phyloP scores from a whole-genome alignment of 35 echinoderm and acorn worm genomes.

The Acanthaster planci region DNA sequence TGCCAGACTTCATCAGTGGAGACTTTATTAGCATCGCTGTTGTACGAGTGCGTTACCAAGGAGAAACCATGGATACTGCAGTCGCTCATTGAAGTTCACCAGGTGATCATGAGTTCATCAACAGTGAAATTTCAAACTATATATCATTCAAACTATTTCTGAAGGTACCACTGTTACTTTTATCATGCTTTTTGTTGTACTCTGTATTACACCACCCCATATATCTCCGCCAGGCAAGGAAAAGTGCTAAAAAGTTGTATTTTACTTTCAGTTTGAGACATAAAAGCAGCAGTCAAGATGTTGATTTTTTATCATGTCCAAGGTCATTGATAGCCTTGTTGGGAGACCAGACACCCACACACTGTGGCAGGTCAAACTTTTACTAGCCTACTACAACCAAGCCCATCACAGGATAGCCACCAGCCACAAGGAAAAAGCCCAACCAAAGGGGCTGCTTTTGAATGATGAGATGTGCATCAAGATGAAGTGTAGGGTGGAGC shows the following conservation, averaged over 20 bases:
- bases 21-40: conserved; percentile 29
- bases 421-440: background rate
- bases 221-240: too few relatives aligned
- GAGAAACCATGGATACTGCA: conserved; percentile 70
- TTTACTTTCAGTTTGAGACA: too few relatives aligned
- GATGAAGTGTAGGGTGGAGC: conserved; percentile 38
- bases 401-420: background rate
- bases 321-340: background rate
- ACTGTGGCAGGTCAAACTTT: conserved; percentile 59
- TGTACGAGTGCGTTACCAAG: conserved; percentile 81
- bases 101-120: conserved; percentile 1
- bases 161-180: too few relatives aligned
- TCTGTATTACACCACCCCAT: too few relatives aligned
- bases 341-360: background rate
- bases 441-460: background rate
- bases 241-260: too few relatives aligned
- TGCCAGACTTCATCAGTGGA: background rate
- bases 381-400: conserved; percentile 56
- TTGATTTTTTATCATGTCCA: too few relatives aligned
- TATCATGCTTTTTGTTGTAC: too few relatives aligned
- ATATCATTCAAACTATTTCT: too few relatives aligned
- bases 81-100: conserved; percentile 55
- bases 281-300: too few relatives aligned
- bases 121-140: too few relatives aligned
- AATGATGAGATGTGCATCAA: conserved; percentile 36